Evolutionary conservation across 1,140 invertebrate species (phyloP).

Genomic region (Nephila pilipes): DNA sequence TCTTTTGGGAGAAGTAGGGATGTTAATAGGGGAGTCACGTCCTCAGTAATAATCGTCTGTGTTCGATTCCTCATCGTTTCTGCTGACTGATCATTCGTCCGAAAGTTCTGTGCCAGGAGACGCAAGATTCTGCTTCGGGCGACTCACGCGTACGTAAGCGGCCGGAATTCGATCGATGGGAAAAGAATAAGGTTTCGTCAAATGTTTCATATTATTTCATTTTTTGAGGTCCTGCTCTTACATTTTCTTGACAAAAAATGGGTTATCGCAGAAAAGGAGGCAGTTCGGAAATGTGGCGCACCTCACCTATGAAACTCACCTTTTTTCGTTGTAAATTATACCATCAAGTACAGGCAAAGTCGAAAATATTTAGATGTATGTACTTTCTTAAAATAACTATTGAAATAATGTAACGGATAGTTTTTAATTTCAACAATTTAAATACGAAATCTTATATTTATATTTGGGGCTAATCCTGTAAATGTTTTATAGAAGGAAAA

Average conservation of each 20-base stretch:
- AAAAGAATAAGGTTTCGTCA: slow-evolving; percentile 31
- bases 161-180: slow-evolving; percentile 52
- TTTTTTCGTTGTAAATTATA: neutral
- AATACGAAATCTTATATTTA: too few species aligned
- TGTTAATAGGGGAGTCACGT: slow-evolving; percentile 72
- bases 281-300: neutral
- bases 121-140: slow-evolving; percentile 34
- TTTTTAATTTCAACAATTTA: too few species aligned
- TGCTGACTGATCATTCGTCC: slow-evolving; percentile 72
- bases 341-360: neutral
- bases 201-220: neutral
- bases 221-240: slow-evolving; percentile 4
- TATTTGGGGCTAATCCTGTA: too few species aligned
- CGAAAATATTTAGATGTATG: neutral
- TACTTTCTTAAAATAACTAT: neutral
- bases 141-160: slow-evolving; percentile 40
- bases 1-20: slow-evolving; percentile 41
- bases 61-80: slow-evolving; percentile 72
- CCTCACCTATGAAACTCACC: neutral
- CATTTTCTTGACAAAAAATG: neutral
- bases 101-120: slow-evolving; percentile 67
- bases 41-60: slow-evolving; percentile 65
- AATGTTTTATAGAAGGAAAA: too few species aligned
- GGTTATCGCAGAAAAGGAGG: neutral
- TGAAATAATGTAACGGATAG: too few species aligned